These are phyloP conservation scores for Psilopogon haemacephalus DNA, from an alignment of 2,113 vertebrate species.

Conservation along the genomic window DNA sequence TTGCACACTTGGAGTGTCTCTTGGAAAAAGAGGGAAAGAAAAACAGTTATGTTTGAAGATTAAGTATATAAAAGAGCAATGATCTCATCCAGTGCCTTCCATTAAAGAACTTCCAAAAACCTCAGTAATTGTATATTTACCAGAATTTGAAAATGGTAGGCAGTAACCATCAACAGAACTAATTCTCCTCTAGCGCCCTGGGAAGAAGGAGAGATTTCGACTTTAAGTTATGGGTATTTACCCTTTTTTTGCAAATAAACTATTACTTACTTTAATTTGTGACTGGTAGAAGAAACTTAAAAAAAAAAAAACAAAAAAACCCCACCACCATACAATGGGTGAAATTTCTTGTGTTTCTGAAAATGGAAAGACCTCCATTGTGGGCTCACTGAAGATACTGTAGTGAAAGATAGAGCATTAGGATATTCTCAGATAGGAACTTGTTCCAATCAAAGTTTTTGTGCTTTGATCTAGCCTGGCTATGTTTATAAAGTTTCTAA, in stretches of 20 bases:
- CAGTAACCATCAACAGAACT: not conserved
- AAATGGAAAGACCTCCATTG: not conserved
- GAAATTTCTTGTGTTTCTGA: not conserved
- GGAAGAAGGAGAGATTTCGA: not conserved
- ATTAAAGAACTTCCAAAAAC: not conserved
- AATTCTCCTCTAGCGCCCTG: not conserved
- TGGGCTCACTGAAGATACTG: not conserved
- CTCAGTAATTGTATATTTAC: not conserved
- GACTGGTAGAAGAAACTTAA: not conserved
- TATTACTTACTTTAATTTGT: not conserved
- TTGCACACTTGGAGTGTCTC: not conserved
- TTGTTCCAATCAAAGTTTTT: not conserved
- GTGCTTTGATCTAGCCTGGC: not conserved
- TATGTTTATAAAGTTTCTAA: conserved; percentile 22
- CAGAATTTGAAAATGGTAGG: not conserved
- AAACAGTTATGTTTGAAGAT: not conserved
- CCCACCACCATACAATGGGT: not conserved
- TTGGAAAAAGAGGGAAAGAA: not conserved
- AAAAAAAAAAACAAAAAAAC: not conserved
- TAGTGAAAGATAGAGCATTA: not conserved
- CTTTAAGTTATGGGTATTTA: not conserved
- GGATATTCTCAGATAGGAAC: not conserved
- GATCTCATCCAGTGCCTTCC: not conserved
- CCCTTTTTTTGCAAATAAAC: not conserved
- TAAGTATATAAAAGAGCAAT: not conserved